phyloP scores from a whole-genome alignment of 2,113 vertebrate genomes.

The Seriola aureovittata region DNA sequence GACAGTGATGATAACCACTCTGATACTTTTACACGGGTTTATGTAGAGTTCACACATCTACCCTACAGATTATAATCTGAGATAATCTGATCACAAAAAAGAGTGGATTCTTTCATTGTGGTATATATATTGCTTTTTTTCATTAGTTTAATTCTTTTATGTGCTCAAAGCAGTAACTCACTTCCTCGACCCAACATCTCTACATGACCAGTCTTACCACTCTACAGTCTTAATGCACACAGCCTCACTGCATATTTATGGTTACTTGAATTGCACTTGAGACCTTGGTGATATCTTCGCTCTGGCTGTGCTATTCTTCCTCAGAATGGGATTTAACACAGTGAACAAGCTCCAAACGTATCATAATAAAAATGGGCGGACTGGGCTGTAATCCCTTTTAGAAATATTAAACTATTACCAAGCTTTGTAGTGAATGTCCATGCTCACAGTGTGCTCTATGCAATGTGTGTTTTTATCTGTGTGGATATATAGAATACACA shows the following conservation, averaged over 20 bases:
- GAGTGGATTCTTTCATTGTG: not conserved
- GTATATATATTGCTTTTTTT: not conserved
- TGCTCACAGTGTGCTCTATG: not conserved
- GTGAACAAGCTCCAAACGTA: not conserved
- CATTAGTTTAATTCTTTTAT: not conserved
- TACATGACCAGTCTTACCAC: not conserved
- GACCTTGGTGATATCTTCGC: not conserved
- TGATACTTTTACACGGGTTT: not conserved
- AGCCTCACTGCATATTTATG: not conserved
- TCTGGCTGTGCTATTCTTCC: not conserved
- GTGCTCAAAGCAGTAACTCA: not conserved
- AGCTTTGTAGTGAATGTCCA: not conserved
- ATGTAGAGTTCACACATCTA: not conserved
- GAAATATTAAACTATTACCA: too few relatives aligned
- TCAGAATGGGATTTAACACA: not conserved
- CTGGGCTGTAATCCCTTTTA: too few relatives aligned
- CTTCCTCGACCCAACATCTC: not conserved
- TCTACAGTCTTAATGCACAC: not conserved
- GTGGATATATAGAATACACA: too few relatives aligned
- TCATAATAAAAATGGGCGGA: not conserved
- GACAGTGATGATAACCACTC: not conserved
- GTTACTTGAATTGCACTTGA: not conserved
- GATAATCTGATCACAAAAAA: slow-evolving; percentile 52
- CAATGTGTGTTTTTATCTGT: too few relatives aligned
- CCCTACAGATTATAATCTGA: slow-evolving; percentile 35